Evolutionary conservation across 1,140 invertebrate genomes (phyloP).

Genomic region (Idris sp.): DNA sequence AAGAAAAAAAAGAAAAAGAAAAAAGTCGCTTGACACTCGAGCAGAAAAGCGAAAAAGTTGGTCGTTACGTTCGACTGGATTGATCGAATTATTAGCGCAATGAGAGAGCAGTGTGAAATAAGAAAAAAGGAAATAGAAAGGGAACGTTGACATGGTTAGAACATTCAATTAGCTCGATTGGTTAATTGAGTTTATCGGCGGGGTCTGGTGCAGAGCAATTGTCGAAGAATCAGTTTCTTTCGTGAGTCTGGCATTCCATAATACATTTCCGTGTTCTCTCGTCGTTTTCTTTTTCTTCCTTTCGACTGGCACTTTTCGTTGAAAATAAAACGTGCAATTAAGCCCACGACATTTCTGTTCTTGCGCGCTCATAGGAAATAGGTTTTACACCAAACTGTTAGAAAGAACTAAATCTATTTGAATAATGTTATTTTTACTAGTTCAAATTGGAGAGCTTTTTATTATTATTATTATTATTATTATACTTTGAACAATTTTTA

Average conservation of each 20-base stretch:
- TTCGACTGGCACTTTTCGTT: conserved; percentile 30
- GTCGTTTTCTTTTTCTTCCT: background rate
- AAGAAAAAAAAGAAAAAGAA: conserved; percentile 14
- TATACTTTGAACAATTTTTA: conserved; percentile 5
- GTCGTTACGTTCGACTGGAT: conserved; percentile 10
- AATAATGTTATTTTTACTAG: conserved; percentile 36
- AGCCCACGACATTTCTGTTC: conserved; percentile 60
- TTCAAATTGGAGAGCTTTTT: conserved; percentile 9
- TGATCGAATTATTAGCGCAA: conserved; percentile 44
- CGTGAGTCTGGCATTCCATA: conserved; percentile 33
- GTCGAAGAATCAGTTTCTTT: conserved; percentile 67
- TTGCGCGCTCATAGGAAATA: conserved; percentile 25
- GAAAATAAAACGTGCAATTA: conserved; percentile 64
- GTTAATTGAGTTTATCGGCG: conserved; percentile 73
- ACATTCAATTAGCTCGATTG: conserved; percentile 74
- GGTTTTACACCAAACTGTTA: conserved; percentile 27
- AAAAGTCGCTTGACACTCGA: background rate
- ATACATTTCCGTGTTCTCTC: conserved; percentile 29
- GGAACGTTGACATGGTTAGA: conserved; percentile 50
- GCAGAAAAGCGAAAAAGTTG: conserved; percentile 21
- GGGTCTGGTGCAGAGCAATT: conserved; percentile 67
- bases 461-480: too few relatives aligned
- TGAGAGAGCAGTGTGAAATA: conserved; percentile 30
- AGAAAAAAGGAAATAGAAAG: conserved; percentile 10
- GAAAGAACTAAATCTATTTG: conserved; percentile 28